phyloP scores from a whole-genome alignment of 2,113 vertebrate species.

The Rallus limicola region DNA sequence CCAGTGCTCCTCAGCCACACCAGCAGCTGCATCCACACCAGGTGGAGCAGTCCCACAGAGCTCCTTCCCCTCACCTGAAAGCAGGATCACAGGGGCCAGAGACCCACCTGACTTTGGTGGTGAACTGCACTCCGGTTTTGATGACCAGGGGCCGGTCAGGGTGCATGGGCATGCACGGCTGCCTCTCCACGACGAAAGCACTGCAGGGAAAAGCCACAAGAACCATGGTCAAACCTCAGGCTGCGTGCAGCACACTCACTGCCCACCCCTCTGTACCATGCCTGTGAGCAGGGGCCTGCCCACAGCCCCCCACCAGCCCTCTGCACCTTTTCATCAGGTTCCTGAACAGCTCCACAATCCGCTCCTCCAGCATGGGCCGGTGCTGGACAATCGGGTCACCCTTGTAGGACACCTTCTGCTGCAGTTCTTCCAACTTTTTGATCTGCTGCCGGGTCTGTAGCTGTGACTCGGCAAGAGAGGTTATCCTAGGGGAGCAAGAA shows the following conservation, averaged over 20 bases:
- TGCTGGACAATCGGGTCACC: constrained; percentile 97
- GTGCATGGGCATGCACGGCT: constrained; percentile 99
- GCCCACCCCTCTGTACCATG: background rate
- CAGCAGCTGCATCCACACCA: background rate
- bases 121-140: constrained; percentile 98
- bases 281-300: background rate
- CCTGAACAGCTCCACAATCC: constrained; percentile 94
- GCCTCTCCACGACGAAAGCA: constrained; percentile 95
- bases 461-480: constrained; percentile 95
- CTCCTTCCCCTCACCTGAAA: fast-evolving
- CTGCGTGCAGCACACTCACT: fast-evolving
- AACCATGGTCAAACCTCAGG: background rate
- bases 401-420: constrained; percentile 98
- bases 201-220: constrained; percentile 63
- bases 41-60: fast-evolving
- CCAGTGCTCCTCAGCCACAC: background rate
- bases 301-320: background rate
- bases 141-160: constrained; percentile 96
- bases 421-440: constrained; percentile 96
- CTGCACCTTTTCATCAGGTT: constrained; percentile 96
- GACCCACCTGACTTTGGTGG: constrained; percentile 96
- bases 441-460: constrained; percentile 99
- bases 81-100: fast-evolving
- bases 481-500: constrained; percentile 83
- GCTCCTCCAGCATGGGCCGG: constrained; percentile 95